Conservation (phyloP, 2,888 invertebrate genomes). For the Philonicus albiceps region DNA sequence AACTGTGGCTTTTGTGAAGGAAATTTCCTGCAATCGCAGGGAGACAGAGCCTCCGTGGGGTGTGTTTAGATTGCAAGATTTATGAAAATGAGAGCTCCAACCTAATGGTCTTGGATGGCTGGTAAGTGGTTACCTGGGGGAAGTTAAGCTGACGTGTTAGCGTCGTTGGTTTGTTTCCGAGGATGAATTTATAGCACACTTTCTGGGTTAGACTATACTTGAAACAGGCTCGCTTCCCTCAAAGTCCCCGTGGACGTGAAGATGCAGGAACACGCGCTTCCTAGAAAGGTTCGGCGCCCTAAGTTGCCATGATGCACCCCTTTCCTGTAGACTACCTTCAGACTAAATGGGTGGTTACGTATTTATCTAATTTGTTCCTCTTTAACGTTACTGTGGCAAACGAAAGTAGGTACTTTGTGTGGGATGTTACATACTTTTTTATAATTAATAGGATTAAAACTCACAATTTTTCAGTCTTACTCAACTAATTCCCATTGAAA, state of each 20-base stretch:
- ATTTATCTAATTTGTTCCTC: not conserved
- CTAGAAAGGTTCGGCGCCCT: not conserved
- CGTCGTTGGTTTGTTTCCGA: not conserved
- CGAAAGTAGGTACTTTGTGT: not conserved
- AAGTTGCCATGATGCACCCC: not conserved
- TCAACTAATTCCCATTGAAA: not conserved
- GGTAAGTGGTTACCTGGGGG: not conserved
- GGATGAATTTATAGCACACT: not conserved
- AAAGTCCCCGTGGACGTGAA: not conserved
- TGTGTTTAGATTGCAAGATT: slow-evolving; percentile 21
- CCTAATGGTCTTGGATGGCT: not conserved
- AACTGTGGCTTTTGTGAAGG: slow-evolving; percentile 3
- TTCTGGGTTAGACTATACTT: not conserved
- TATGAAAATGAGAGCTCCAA: not conserved
- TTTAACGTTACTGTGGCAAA: not conserved
- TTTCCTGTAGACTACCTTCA: not conserved
- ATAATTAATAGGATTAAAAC: not conserved
- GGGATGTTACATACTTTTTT: not conserved
- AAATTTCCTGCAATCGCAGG: not conserved
- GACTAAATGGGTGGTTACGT: not conserved
- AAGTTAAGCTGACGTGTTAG: not conserved
- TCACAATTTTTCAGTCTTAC: not conserved
- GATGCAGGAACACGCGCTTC: not conserved
- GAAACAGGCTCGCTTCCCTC: not conserved
- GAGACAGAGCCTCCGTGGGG: not conserved